Evolutionary conservation across 2,113 vertebrate species (phyloP), one percentile per base, ranked within the genome.

Genomic region (Chaetops frenatus): DNA sequence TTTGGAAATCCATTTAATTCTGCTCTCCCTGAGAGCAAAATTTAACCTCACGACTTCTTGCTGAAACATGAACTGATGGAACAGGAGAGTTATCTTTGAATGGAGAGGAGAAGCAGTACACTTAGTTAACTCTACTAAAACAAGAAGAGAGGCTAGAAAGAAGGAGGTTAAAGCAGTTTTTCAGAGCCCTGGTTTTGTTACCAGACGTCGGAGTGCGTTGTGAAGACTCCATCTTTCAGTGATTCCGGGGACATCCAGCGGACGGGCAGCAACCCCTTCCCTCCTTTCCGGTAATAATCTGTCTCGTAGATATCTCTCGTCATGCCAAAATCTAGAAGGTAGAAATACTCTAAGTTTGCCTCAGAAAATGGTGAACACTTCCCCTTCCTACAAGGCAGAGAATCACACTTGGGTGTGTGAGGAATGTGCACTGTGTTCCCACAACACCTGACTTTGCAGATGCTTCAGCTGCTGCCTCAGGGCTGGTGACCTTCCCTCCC

Each of bases 231-330:
- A 6, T 99, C 99, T 86, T 99, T 99, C 73, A 99, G 98, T 0
- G 99, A 99, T 79, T 99, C 99, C 0, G 99, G 99, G 80, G 99
- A 99, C 99, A 99, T 99, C 99, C 99, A 99, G 95, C 99, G 99
- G 14, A 99, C 99, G 1, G 99, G 99, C 94, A 99, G 98, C 90
- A 99, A 96, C 24, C 99, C 99, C 51, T 99, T 99, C 66, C 99
- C 99, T 94, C 99, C 99, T 96, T 99, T 99, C 60, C 99, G 97
- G 95, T 99, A 99, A 97, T 99, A 99, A 98, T 99, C 99, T 0
- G 99, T 99, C 98, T 99, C 99, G 15, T 99, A 99, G 98, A 99
- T 99, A 94, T 99, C 99, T 92, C 99, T 98, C 0, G 99, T 99
- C 99, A 99, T 99, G 93, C 99, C 99, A 91, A 99, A 99, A 97